Evolutionary conservation across 2,888 invertebrate genomes (phyloP).

Genomic region (Calameuta idolon): DNA sequence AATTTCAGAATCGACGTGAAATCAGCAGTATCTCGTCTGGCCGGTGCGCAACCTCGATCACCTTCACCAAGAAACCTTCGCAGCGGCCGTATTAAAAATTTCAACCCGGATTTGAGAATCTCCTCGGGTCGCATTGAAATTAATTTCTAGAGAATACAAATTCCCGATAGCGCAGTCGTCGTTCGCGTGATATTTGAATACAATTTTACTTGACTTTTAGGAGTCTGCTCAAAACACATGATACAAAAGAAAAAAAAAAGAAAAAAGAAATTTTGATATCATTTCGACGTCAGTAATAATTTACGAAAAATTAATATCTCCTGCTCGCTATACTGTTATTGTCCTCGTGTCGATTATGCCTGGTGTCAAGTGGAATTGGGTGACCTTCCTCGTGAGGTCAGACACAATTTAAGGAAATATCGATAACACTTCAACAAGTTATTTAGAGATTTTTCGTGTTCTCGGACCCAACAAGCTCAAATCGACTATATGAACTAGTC

Average conservation of each 20-base stretch:
- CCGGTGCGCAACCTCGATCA: constrained; percentile 57
- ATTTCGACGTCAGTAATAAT: not conserved
- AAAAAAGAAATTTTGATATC: not conserved
- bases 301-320: not conserved
- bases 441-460: not conserved
- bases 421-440: not conserved
- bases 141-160: not conserved
- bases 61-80: constrained; percentile 56
- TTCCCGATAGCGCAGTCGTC: not conserved
- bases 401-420: not conserved
- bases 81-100: not conserved
- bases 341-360: not conserved
- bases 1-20: not conserved
- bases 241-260: too few relatives aligned
- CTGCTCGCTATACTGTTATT: not conserved
- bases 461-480: not conserved
- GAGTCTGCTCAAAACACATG: not conserved
- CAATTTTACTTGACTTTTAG: not conserved
- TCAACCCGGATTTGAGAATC: not conserved
- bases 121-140: not conserved
- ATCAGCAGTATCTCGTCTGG: not conserved
- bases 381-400: not conserved
- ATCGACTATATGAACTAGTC: not conserved
- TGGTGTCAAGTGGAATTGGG: not conserved
- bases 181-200: not conserved